Evolutionary conservation across 2,797 vertebrate genomes (phyloP), one percentile per base, ranked within the genome.

Genomic region (Carcharodon carcharias): DNA sequence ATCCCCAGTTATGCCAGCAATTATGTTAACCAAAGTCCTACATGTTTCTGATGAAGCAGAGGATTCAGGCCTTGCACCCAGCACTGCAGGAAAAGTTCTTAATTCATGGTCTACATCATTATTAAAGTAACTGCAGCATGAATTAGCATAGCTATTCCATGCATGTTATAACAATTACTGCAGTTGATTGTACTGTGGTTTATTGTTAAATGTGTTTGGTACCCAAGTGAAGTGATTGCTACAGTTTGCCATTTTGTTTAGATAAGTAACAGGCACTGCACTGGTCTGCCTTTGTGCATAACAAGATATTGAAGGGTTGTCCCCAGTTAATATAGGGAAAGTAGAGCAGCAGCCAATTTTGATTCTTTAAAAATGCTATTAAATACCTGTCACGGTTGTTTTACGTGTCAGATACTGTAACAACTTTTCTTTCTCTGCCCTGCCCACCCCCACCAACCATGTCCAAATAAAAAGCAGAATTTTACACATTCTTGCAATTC

Each of bases 321-420:
- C 94, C 69, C 94, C 94, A 95, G 94, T 56, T 93, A 35, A 35
- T 58, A 77, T 56, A 56, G 16, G 69, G 54, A 77, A 77, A 93
- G 63, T 35, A 77, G 50, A 16, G 26, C 45, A 95, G 71, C 94
- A 95, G 50, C 94, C 67, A 54, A 95, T n/a, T 77, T 71, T 50
- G 54, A n/a, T 95, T 95, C 94, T 95, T 95, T 77, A 56, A 56
- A 77, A 93, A 61, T 93, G 91, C 71, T 77, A 73, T 31, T 77
- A 77, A 95, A 77, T 77, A 95, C 50, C 69, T 71, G 67, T 95
- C 94, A 95, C 28, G 77, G 69, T 73, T 95, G 35, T 89, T 45
- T 50, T 56, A 9, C 0, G 14, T 73, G 21, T 77, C 71, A 95
- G 45, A n/a, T 92, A n/a, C 31, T 14, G 56, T 61, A 58, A 12